Base-by-base conservation (phyloP, 2,888 invertebrate genomes). In the Anarsia innoxiella region DNA sequence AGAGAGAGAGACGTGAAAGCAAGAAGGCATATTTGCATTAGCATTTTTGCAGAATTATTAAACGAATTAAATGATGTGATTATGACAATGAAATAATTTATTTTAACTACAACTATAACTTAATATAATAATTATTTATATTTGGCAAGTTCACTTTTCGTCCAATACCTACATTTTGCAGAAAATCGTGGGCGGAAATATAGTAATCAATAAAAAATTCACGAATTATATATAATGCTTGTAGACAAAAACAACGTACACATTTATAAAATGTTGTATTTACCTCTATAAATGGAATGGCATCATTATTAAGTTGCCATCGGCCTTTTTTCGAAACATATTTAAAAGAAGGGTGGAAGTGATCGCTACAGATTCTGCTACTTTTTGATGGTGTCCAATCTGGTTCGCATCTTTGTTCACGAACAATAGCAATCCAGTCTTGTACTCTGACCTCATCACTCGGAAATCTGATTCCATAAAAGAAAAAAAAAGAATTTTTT, bases 391-490 rank as follows among this genome's bases (percentile, higher is more conserved):
- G 47, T 28, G 12, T 39, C 45, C 47, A 49, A 31, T 44, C 40
- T 12, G 19, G 26, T 41, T 47, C 45, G n/a, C 27, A 37, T 44
- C 44, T 46, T 41, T 49, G 41, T 30, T 34, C 23, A 30, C 47
- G 44, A 16, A 42, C 42, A 36, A 41, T 34, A 30, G 25, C 39
- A 6, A 41, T 30, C 47, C 42, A 47, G 12, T 42, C 26, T 23
- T 41, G 23, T 3, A 34, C 41, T 28, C 29, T 11, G 23, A 40
- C 26, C 28, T 44, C 34, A 37, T 49, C 26, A 31, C 28, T 31
- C 23, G 49, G 46, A 42, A 49, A 49, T 36, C 42, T 37, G 15
- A 30, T n/a, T n/a, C n/a, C n/a, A n/a, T n/a, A n/a, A n/a, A n/a
- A n/a, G n/a, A n/a, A n/a, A n/a, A n/a, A n/a, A n/a, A n/a, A n/a